phyloP scores from a whole-genome alignment of 2,888 invertebrate genomes.

The Spodoptera picta region DNA sequence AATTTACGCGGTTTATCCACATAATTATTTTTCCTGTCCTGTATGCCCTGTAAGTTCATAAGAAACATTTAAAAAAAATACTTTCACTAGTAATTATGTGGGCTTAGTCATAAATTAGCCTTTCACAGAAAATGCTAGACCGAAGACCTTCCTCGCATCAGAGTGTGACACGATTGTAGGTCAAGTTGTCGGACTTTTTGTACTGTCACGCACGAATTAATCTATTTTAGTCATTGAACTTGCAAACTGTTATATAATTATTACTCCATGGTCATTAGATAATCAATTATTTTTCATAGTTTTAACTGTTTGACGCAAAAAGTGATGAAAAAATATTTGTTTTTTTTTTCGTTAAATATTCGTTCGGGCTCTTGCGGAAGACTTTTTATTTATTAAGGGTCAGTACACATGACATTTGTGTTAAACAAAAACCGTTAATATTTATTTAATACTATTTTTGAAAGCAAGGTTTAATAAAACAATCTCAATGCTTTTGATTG shows the following conservation, averaged over 20 bases:
- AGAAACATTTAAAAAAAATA: not conserved
- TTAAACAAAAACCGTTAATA: constrained; percentile 7
- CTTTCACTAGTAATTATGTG: constrained; percentile 38
- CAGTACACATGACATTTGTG: constrained; percentile 32
- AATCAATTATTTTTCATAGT: constrained; percentile 40
- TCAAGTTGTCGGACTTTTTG: constrained; percentile 85
- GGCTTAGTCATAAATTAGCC: constrained; percentile 1
- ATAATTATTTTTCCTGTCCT: too few relatives aligned
- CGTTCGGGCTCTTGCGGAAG: constrained; percentile 47
- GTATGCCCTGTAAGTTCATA: too few relatives aligned
- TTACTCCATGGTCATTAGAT: constrained; percentile 57
- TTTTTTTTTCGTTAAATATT: constrained; percentile 17
- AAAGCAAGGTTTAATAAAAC: constrained; percentile 25
- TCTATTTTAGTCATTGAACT: constrained; percentile 82
- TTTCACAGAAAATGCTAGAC: constrained; percentile 47
- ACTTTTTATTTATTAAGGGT: constrained; percentile 44
- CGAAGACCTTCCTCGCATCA: constrained; percentile 70
- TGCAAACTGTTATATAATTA: constrained; percentile 71
- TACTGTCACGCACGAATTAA: constrained; percentile 75
- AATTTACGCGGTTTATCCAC: too few relatives aligned
- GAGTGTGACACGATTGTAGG: constrained; percentile 78
- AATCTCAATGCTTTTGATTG: constrained; percentile 13
- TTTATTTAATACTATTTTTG: not conserved
- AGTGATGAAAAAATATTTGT: constrained; percentile 11
- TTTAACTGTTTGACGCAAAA: constrained; percentile 20